Base-by-base conservation (phyloP, 2,888 invertebrate species). In the Leptopilina drosophilae region DNA sequence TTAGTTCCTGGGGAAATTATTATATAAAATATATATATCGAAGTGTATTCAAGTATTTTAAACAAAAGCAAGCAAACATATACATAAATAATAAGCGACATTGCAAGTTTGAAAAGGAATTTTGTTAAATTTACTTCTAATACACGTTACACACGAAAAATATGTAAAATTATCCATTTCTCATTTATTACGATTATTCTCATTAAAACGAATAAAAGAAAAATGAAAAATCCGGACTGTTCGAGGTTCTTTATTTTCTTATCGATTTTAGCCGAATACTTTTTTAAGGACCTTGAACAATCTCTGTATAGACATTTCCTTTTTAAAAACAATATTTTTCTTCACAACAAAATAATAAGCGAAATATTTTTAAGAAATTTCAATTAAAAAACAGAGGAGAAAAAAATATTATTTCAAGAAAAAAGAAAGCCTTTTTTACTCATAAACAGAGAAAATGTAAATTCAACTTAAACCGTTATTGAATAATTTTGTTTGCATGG, bases 11-110 rank as follows among this genome's bases (percentile, higher is more conserved):
- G 1, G 9, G 49, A 49, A 49, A 49, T 49, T 49, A 49, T 49
- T 49, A 49, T 49, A 33, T 0, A 33, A 33, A 33, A 33, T 33
- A 11, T 49, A 11, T 49, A 49, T 49, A 49, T 11, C 49, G 49
- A 62, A 62, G 62, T 62, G 15, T 62, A 62, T 15, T 49, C 49
- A 49, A 69, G 26, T 26, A 53, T 49, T 49, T 14, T 46, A 69
- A 69, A 33, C 33, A 49, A 69, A 69, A 69, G 69, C 69, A 53
- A 69, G 42, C 46, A 69, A 69, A 69, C 69, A 69, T 69, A 69
- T 49, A 33, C 1, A 33, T 33, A 20, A 20, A 53, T 20, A 12
- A 49, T 49, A 69, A 26, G 26, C 6, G 26, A 69, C 14, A 49
- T 42, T 26, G 49, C 14, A 65, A 12, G 12, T 26, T 65, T 33